Percentiles rank a stretch among this genome's conserved stretches.
Evolutionary conservation across 1,140 invertebrate species (phyloP).

Genomic region (Artemia franciscana): DNA sequence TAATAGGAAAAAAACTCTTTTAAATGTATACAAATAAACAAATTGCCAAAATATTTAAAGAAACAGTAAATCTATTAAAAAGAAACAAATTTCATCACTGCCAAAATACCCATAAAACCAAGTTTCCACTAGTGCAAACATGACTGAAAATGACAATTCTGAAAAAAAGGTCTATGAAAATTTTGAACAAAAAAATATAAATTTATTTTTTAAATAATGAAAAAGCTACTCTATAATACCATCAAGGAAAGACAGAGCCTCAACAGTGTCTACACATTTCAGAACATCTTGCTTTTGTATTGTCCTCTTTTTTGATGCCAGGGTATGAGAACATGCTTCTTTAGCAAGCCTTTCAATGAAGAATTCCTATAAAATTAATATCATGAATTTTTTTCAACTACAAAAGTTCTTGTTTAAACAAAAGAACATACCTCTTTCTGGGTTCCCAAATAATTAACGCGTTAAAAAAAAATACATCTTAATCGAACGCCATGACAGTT

Average conservation of each 20-base stretch:
- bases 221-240: conserved; percentile 42
- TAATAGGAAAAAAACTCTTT: no score
- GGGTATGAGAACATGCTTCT: conserved; percentile 46
- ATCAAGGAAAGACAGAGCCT: conserved; percentile 49
- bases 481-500: conserved; percentile 2
- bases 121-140: no score
- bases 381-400: no score
- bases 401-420: not conserved
- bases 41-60: no score
- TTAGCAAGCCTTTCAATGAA: conserved; percentile 55
- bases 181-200: no score
- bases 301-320: conserved; percentile 49
- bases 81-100: no score
- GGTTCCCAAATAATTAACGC: conserved; percentile 9
- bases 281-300: conserved; percentile 56
- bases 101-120: no score
- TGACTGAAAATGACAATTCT: no score
- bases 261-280: conserved; percentile 38
- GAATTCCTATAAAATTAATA: conserved; percentile 39
- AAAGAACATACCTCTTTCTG: not conserved
- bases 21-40: no score
- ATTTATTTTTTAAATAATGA: no score
- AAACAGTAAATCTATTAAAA: no score
- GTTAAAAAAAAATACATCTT: conserved; percentile 6
- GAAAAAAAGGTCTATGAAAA: no score